Conservation (phyloP, 2,113 vertebrate genomes). For the Pelvicachromis taeniatus region DNA sequence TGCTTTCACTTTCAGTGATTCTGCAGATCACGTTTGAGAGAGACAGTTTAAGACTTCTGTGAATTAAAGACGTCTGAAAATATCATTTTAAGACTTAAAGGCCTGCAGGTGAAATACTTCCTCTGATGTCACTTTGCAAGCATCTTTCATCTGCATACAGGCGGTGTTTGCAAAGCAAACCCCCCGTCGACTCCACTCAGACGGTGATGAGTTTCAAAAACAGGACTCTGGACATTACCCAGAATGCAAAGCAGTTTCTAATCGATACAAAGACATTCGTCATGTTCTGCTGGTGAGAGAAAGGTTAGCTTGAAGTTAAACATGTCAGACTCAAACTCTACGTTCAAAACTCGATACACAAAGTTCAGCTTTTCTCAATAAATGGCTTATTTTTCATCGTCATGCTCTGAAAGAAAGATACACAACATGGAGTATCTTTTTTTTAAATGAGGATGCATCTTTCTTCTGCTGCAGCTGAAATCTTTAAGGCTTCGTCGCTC, state of each 20-base stretch:
- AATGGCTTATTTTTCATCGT: slow-evolving; percentile 56
- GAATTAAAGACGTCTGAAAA: not conserved
- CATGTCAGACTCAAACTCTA: not conserved
- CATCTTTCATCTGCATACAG: not conserved
- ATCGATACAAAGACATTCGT: slow-evolving; percentile 50
- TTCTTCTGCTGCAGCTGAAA: not conserved
- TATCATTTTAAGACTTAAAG: not conserved
- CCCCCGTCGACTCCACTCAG: not conserved
- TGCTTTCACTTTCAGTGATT: not conserved
- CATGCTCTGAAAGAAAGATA: not conserved
- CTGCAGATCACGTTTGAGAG: not conserved
- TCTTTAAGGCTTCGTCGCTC: slow-evolving; percentile 62
- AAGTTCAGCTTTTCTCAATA: not conserved
- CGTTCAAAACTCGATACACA: not conserved
- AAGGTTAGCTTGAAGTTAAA: slow-evolving; percentile 2
- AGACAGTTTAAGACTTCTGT: not conserved
- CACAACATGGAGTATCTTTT: not conserved
- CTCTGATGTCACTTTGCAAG: not conserved
- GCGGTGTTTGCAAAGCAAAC: not conserved
- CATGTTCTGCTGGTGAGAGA: slow-evolving; percentile 66
- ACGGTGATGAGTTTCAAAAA: not conserved
- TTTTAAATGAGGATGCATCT: not conserved
- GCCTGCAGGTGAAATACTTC: not conserved
- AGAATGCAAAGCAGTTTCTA: slow-evolving; percentile 17
- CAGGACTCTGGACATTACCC: not conserved